Base-by-base conservation (phyloP, 35 echinoderm and acorn worm species). In the Diadema setosum region DNA sequence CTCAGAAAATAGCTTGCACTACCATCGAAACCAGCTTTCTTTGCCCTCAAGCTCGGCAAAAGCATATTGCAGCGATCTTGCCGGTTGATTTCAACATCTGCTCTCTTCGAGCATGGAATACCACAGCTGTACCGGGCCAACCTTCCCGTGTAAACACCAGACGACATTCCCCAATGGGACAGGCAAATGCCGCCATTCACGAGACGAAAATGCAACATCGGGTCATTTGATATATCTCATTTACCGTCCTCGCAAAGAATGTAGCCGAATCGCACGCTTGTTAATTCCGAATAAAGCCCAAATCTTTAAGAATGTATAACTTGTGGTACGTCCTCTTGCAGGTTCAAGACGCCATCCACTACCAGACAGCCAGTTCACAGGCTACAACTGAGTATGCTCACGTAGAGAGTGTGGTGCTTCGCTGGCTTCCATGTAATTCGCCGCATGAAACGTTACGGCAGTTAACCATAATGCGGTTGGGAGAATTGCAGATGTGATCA, bases 241-340 rank as follows among this genome's bases (percentile, higher is more conserved):
- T 3, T 3, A 32, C 17, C 24, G 33, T 41, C 18, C 39, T 42
- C 73, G 73, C 73, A 23, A 78, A 42, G 2, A 42, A 78, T 42
- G 34, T 78, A 41, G 37, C 24, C 35, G 3, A 21, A 25, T 26
- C 40, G 25, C 33, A 43, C 73, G 21, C 36, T 43, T 78, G 73
- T 39, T 78, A 78, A 41, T 41, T 78, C 73, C 73, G 44, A 78
- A 78, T 78, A 78, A 44, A n/a, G 27, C 73, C 73, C 29, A n/a
- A 78, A 78, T 41, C 25, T 26, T 5, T n/a, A 78, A 44, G 40
- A 78, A 78, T 78, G 7, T 78, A 34, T 67, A 67, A 67, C 63
- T 67, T 67, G 27, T 33, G 30, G 4, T 6, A 67, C 27, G 37
- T 33, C 11, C 25, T 11, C 8, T 16, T 15, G 30, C 29, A 29